These are phyloP conservation scores for Macroglossus sobrinus DNA, from an alignment of 2,113 vertebrate species.

Conservation along the genomic window DNA sequence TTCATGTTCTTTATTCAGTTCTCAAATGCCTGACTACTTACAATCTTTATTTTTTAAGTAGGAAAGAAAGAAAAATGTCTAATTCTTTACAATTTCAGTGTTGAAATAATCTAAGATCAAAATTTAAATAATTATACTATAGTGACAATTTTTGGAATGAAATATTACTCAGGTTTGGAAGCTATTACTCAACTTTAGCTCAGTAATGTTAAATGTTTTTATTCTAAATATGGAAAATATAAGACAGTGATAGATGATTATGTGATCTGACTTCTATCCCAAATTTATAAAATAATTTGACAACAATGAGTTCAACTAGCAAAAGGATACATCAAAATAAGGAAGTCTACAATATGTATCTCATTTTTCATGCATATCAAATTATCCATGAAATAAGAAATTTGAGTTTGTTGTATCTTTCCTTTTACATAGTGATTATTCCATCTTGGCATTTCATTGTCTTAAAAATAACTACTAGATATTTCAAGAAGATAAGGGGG, in stretches of 20 bases:
- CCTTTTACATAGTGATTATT: conserved; percentile 29
- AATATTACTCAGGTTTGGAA: conserved; percentile 23
- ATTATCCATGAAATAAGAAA: conserved; percentile 54
- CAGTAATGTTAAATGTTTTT: conserved; percentile 22
- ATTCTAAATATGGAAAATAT: conserved; percentile 22
- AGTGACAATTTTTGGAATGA: conserved; percentile 47
- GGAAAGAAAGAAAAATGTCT: not conserved
- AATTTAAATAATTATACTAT: conserved; percentile 16
- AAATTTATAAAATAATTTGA: conserved; percentile 74
- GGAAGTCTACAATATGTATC: conserved; percentile 46
- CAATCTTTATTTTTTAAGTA: not conserved
- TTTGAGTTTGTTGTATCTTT: conserved; percentile 17
- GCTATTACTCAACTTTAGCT: conserved; percentile 23
- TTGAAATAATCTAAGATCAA: conserved; percentile 28
- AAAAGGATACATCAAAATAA: conserved; percentile 73
- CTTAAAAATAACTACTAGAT: conserved; percentile 46
- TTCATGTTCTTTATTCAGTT: not conserved
- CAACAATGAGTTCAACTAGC: conserved; percentile 54
- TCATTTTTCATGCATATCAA: conserved; percentile 61
- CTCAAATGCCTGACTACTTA: not conserved
- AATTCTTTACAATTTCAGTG: not conserved
- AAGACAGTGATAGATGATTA: conserved; percentile 65
- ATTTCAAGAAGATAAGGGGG: conserved; percentile 38
- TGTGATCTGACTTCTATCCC: conserved; percentile 60
- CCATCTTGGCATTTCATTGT: conserved; percentile 33